Conservation (phyloP, 2,797 vertebrate genomes). For the Sebastes jordani region DNA sequence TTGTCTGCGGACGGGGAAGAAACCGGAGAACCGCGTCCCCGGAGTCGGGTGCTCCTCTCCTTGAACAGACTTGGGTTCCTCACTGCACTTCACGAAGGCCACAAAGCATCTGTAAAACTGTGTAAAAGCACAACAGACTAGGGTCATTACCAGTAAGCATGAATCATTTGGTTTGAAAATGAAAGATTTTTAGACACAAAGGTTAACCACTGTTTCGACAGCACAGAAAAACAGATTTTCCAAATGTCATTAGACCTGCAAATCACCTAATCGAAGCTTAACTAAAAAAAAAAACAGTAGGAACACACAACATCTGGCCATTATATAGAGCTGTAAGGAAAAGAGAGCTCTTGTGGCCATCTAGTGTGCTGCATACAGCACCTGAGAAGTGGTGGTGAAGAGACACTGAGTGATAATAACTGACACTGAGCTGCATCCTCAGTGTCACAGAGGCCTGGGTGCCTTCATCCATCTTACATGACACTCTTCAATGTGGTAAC, state of each 20-base stretch:
- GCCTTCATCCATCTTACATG: neutral
- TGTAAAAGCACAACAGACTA: conserved; percentile 2
- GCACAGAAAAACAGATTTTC: too few species aligned
- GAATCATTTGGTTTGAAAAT: neutral
- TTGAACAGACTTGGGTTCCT: conserved; percentile 42
- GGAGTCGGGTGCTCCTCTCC: conserved; percentile 24
- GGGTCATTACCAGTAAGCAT: neutral
- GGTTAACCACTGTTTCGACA: too few species aligned
- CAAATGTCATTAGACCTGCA: neutral
- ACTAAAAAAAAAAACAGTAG: neutral
- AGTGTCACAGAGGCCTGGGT: neutral
- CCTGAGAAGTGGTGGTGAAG: neutral
- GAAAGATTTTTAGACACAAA: too few species aligned
- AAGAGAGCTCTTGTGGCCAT: neutral
- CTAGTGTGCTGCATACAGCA: neutral
- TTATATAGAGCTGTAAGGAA: neutral
- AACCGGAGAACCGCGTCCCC: conserved; percentile 1
- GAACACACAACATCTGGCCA: neutral
- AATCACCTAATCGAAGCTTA: neutral
- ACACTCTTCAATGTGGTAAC: neutral
- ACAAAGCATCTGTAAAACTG: conserved; percentile 77
- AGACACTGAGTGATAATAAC: neutral
- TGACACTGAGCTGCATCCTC: neutral
- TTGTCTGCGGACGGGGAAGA: conserved; percentile 15
- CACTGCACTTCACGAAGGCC: conserved; percentile 73